A percentile compares a stretch with the other conserved stretches of the same genome.
Conservation (phyloP, 1,140 invertebrate species). For the Copidosoma floridanum region DNA sequence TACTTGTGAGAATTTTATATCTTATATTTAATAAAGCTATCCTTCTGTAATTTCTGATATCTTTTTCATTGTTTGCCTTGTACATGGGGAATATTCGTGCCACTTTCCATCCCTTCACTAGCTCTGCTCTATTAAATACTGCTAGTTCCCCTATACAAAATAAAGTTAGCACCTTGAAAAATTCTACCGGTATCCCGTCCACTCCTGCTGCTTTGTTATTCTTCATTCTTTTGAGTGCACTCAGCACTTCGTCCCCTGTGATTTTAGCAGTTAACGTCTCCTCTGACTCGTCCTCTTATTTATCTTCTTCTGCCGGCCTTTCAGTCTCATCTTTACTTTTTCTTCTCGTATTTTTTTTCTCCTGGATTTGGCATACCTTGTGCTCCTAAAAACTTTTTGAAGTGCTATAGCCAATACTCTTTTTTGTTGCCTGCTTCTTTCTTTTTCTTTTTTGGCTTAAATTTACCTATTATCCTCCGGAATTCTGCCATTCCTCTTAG, state of each 20-base stretch:
- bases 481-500: background rate
- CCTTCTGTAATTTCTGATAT: conserved; percentile 23
- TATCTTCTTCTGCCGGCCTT: background rate
- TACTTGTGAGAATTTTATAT: conserved; percentile 26
- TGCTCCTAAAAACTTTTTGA: conserved; percentile 11
- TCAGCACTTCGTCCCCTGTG: too few relatives aligned
- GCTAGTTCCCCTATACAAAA: conserved; percentile 9
- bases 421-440: conserved; percentile 1
- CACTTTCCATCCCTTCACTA: background rate
- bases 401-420: conserved; percentile 22
- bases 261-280: conserved; percentile 15
- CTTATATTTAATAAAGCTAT: conserved; percentile 18
- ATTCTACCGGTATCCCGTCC: conserved; percentile 38
- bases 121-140: too few relatives aligned
- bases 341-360: background rate
- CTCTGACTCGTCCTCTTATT: background rate
- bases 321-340: too few relatives aligned
- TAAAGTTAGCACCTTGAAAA: conserved; percentile 32
- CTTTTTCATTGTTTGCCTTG: conserved; percentile 20
- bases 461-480: background rate
- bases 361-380: background rate
- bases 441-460: background rate
- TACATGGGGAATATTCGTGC: conserved; percentile 18
- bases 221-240: too few relatives aligned
- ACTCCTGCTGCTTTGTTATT: conserved; percentile 29